Evolutionary conservation across 2,113 vertebrate species (phyloP), one percentile per base, ranked within the genome.

Genomic region (Callocephalon fimbriatum): DNA sequence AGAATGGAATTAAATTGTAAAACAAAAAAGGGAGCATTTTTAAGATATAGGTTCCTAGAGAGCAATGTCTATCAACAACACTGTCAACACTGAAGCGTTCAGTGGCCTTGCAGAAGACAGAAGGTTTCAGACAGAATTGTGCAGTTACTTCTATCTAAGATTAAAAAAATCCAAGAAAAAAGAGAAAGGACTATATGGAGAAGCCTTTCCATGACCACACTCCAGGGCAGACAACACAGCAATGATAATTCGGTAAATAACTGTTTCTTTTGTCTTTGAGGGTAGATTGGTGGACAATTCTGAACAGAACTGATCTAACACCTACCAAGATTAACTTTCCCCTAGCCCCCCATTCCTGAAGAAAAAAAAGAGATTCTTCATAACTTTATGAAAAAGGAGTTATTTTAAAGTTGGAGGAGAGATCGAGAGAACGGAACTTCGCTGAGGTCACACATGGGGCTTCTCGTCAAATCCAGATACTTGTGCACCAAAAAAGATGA

Each of bases 391-490:
- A 37, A 67, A 37, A 89, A 88, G 7, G 23, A 70, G 15, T 61
- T 79, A 22, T 86, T 83, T 66, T 58, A 31, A 84, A 74, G 27
- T 47, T 47, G 22, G 19, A 58, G 29, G 35, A 67, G 38, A 71
- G 44, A 74, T 0, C 29, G 19, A 74, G 58, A 73, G 59, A 83
- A 77, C 4, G n/a, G 37, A 87, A 67, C 20, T 54, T 51, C 42
- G 32, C 37, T 66, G 21, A 94, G 31, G 65, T 71, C 50, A 50
- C 47, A 66, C 14, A 59, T 2, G 0, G 0, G 35, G 44, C 81
- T 88, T 48, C 74, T 44, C 10, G 72, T 71, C 80, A 96, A 92
- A 47, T 27, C 42, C 53, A 85, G 51, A 79, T 25, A 93, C 14
- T 25, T 68, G 51, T 37, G n/a, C 35, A 68, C 51, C 1, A 6